phyloP scores from a whole-genome alignment of 2,888 invertebrate genomes.

The Limnephilus lunatus region DNA sequence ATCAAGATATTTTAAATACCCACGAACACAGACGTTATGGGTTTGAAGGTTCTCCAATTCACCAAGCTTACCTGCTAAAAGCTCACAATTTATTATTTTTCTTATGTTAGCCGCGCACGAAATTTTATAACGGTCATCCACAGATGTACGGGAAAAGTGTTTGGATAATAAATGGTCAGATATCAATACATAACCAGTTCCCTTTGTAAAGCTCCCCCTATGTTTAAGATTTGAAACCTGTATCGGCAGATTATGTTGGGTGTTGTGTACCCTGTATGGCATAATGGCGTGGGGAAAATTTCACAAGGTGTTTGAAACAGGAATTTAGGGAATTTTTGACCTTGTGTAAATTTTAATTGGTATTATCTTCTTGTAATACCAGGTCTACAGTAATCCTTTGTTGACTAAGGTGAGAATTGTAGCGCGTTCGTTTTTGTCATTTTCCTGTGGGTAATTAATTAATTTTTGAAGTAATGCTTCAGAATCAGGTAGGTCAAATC shows the following conservation, averaged over 20 bases:
- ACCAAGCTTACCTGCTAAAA: neutral
- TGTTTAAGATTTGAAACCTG: slow-evolving; percentile 53
- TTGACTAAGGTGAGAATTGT: neutral
- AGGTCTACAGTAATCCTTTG: neutral
- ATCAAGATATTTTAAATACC: neutral
- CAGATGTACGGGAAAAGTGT: slow-evolving; percentile 53
- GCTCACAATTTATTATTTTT: slow-evolving; percentile 41
- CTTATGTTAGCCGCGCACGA: neutral
- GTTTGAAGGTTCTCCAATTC: neutral
- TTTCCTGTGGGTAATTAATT: neutral
- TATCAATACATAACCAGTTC: slow-evolving; percentile 63
- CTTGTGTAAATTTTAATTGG: neutral
- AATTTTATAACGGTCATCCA: slow-evolving; percentile 60
- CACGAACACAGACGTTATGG: neutral
- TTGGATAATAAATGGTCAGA: slow-evolving; percentile 64
- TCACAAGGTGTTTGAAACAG: slow-evolving; percentile 33
- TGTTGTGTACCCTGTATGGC: neutral
- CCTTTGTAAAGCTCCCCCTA: slow-evolving; percentile 58
- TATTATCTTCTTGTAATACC: neutral
- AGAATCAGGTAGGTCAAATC: too few species aligned
- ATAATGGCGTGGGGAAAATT: slow-evolving; percentile 50
- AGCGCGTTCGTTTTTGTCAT: neutral
- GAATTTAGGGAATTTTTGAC: slow-evolving; percentile 19
- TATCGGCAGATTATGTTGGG: slow-evolving; percentile 53
- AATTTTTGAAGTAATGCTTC: neutral